These are phyloP conservation scores for Nemotelus pantherinus DNA, from an alignment of 2,888 invertebrate genomes.

Conservation along the genomic window DNA sequence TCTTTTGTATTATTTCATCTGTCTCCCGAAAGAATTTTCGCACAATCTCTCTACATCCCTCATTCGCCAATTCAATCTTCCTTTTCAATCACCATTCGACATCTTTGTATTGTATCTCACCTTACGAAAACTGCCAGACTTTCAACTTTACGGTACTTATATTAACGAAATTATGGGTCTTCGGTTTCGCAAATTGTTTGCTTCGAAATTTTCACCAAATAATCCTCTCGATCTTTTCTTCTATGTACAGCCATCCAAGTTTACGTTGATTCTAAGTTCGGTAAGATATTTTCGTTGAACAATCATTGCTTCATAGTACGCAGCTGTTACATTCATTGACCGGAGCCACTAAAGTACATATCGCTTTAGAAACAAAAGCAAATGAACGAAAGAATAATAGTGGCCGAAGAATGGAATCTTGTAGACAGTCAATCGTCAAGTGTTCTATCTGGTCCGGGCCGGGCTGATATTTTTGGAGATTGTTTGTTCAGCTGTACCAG, in stretches of 20 bases:
- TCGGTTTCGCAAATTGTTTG: constrained; percentile 33
- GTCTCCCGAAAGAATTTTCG: not conserved
- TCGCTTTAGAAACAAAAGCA: not conserved
- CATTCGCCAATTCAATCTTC: not conserved
- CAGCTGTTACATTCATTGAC: not conserved
- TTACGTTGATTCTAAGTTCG: no score
- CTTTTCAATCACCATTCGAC: not conserved
- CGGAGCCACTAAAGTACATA: not conserved
- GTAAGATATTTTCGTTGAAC: no score
- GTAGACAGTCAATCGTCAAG: constrained; percentile 21
- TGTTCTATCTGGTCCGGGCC: constrained; percentile 5
- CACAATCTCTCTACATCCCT: not conserved
- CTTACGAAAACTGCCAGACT: not conserved
- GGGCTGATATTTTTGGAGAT: not conserved
- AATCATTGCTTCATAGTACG: no score
- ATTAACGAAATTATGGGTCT: constrained; percentile 43
- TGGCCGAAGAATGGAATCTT: constrained; percentile 37
- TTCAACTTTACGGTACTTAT: constrained; percentile 38
- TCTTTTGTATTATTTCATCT: no score
- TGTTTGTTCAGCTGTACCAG: not conserved
- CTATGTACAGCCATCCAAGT: no score
- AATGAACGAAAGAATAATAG: constrained; percentile 17
- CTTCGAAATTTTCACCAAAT: constrained; percentile 22
- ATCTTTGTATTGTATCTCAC: no score
- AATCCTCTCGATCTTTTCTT: not conserved